phyloP scores from a whole-genome alignment of 30 jellyfish, hydroid and myxozoan species.

The Clytia hemisphaerica region DNA sequence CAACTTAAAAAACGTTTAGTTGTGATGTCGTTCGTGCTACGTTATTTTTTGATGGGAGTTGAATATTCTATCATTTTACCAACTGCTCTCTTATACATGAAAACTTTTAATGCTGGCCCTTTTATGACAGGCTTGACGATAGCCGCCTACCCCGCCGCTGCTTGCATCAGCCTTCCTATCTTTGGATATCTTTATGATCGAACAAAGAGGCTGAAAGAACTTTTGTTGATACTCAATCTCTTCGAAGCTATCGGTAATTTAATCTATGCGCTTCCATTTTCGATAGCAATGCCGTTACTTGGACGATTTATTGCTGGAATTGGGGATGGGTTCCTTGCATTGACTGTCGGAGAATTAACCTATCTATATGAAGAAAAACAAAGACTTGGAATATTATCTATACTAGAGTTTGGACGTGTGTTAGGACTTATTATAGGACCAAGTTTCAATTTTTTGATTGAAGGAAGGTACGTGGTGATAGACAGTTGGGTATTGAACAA shows the following conservation, averaged over 20 bases:
- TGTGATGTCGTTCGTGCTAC: conserved; percentile 13
- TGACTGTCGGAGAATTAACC: conserved; percentile 33
- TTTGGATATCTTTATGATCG: conserved; percentile 30
- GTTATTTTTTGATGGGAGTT: conserved; percentile 32
- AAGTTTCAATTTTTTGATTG: conserved; percentile 13
- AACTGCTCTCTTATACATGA: conserved; percentile 11
- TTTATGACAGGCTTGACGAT: conserved; percentile 29
- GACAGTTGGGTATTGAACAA: conserved; percentile 20
- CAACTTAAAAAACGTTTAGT: neutral
- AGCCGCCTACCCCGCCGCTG: conserved; percentile 32
- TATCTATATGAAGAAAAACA: conserved; percentile 5
- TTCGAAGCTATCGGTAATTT: conserved; percentile 34
- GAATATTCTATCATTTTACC: conserved; percentile 46
- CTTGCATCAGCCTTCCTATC: conserved; percentile 28
- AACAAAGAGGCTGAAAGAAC: conserved; percentile 27
- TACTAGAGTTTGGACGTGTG: conserved; percentile 45
- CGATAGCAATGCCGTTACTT: conserved; percentile 16
- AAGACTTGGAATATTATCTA: conserved; percentile 27
- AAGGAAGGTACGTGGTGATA: neutral
- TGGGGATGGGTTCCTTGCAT: conserved; percentile 39
- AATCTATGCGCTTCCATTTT: conserved; percentile 22
- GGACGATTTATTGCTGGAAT: conserved; percentile 46
- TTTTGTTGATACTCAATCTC: conserved; percentile 14
- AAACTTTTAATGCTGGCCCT: conserved; percentile 17
- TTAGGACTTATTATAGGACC: conserved; percentile 43